phyloP scores from a whole-genome alignment of 2,113 vertebrate species.

The Actenoides hombroni region DNA sequence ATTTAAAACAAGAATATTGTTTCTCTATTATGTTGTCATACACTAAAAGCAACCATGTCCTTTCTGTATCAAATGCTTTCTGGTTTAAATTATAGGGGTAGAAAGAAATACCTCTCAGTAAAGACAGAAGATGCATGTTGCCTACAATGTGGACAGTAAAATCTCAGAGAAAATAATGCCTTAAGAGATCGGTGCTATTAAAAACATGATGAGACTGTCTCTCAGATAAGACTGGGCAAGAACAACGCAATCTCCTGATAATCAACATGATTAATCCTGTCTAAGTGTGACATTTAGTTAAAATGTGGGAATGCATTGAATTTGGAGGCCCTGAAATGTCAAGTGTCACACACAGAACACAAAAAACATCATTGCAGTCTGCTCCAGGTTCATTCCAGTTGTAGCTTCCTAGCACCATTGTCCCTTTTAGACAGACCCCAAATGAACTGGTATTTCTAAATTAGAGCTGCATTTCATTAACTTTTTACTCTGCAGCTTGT shows the following conservation, averaged over 20 bases:
- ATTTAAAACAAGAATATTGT: neutral
- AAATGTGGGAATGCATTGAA: neutral
- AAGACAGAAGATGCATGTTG: neutral
- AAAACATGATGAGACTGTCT: neutral
- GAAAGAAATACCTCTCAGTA: neutral
- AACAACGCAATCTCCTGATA: neutral
- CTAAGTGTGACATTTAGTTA: neutral
- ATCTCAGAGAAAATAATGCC: neutral
- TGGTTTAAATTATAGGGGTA: neutral
- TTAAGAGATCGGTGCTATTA: neutral
- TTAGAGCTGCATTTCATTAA: neutral
- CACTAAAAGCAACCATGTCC: neutral
- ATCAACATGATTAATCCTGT: neutral
- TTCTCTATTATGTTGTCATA: neutral
- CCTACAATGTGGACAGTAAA: neutral
- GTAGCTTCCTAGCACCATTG: neutral
- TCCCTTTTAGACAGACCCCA: neutral
- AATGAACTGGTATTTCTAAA: conserved; percentile 24
- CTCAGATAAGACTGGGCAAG: neutral
- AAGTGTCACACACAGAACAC: neutral
- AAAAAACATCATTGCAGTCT: neutral
- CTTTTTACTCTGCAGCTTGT: neutral
- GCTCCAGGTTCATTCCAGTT: conserved; percentile 3
- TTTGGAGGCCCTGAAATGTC: conserved; percentile 1
- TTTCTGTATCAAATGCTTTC: neutral